A percentile compares a stretch with the other conserved stretches of the same genome.
These are phyloP conservation scores for Eufriesea mexicana DNA, from an alignment of 1,140 invertebrate genomes.

Conservation along the genomic window DNA sequence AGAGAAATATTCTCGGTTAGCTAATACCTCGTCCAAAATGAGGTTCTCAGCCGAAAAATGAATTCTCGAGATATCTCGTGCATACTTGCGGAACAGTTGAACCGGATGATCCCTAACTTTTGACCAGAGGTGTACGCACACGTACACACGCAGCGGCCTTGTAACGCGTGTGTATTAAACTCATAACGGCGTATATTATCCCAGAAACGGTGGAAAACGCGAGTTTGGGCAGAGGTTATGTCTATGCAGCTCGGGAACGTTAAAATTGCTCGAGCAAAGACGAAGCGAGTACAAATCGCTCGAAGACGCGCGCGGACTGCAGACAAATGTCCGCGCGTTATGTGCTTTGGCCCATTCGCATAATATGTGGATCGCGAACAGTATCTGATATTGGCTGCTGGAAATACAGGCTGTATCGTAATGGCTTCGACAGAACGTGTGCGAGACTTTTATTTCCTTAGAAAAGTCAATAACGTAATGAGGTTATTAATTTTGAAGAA, in stretches of 20 bases:
- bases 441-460: not conserved
- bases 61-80: no score
- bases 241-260: not conserved
- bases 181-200: constrained; percentile 34
- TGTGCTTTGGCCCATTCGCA: not conserved
- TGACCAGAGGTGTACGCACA: not conserved
- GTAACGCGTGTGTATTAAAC: constrained; percentile 21
- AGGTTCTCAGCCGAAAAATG: no score
- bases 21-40: no score
- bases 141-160: no score
- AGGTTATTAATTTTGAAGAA: no score
- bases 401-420: not conserved
- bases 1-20: no score
- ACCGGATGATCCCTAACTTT: not conserved
- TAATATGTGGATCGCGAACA: not conserved
- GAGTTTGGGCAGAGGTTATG: not conserved
- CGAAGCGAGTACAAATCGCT: constrained; percentile 10
- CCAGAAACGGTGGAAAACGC: constrained; percentile 3
- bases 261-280: not conserved
- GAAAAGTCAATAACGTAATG: not conserved
- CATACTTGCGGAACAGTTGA: not conserved
- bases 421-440: not conserved
- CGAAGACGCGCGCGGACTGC: not conserved
- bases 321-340: not conserved
- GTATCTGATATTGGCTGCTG: not conserved